Conservation (phyloP, 2,113 vertebrate genomes). For the Micronycteris hirsuta region DNA sequence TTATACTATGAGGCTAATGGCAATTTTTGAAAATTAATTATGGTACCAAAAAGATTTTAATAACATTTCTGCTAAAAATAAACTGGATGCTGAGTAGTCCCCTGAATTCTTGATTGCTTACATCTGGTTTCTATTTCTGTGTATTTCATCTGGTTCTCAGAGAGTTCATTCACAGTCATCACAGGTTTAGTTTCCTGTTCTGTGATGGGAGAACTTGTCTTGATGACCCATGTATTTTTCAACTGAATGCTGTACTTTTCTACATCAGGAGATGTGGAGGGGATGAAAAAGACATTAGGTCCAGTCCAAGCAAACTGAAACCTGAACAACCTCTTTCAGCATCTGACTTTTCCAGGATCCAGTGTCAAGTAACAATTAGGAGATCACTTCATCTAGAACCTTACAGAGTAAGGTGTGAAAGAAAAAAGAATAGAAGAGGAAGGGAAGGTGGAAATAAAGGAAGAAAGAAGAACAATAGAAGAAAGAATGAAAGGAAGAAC, state of each 20-base stretch:
- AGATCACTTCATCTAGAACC: background rate
- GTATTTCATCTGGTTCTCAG: conserved; percentile 57
- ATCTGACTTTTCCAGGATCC: background rate
- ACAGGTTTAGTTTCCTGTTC: conserved; percentile 49
- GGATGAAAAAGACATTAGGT: conserved; percentile 18
- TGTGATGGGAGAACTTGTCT: conserved; percentile 34
- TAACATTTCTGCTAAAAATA: conserved; percentile 65
- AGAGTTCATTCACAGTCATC: conserved; percentile 61
- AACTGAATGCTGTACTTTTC: background rate
- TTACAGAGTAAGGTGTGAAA: background rate
- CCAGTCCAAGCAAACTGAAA: background rate
- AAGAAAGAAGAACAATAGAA: background rate
- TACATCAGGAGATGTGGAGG: background rate
- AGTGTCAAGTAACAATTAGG: background rate
- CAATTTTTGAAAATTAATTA: conserved; percentile 66
- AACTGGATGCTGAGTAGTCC: conserved; percentile 27
- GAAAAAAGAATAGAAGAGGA: background rate
- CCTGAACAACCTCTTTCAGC: background rate
- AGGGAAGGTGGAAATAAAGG: background rate
- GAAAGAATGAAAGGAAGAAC: background rate
- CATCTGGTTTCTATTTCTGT: conserved; percentile 70
- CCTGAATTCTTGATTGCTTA: conserved; percentile 55
- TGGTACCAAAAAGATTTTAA: conserved; percentile 59
- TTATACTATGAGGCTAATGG: conserved; percentile 42
- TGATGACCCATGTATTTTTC: conserved; percentile 34